Evolutionary conservation across 2,113 vertebrate genomes (phyloP).

Genomic region (Xiphophorus hellerii): DNA sequence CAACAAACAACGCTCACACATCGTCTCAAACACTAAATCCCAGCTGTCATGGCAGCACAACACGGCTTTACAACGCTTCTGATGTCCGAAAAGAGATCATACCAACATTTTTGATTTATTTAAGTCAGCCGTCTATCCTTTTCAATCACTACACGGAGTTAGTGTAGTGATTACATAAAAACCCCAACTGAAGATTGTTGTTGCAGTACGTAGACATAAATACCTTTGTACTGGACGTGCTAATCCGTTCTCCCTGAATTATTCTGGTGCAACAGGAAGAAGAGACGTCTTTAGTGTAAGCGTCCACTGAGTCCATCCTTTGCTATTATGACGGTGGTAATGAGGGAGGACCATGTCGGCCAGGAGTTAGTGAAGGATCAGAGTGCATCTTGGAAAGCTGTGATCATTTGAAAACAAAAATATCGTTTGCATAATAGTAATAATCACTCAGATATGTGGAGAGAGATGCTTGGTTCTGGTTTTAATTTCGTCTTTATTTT

Average conservation of each 20-base stretch:
- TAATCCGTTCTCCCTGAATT: conserved; percentile 52
- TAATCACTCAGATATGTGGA: neutral
- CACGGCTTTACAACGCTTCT: too few species aligned
- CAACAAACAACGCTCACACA: too few species aligned
- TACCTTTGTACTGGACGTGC: too few species aligned
- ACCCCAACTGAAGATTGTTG: too few species aligned
- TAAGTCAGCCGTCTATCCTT: too few species aligned
- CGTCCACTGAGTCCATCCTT: conserved; percentile 60
- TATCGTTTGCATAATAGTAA: neutral
- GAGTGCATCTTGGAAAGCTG: neutral
- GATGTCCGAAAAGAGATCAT: too few species aligned
- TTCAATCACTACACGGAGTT: too few species aligned
- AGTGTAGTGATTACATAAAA: too few species aligned
- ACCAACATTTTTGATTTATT: too few species aligned
- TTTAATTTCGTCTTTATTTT: neutral
- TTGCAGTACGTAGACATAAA: too few species aligned
- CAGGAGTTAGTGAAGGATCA: conserved; percentile 23
- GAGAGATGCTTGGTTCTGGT: neutral
- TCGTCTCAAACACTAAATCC: too few species aligned
- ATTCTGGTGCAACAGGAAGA: conserved; percentile 50
- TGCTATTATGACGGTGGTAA: conserved; percentile 61
- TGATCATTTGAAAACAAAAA: neutral
- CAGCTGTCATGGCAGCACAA: too few species aligned
- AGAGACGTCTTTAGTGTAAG: conserved; percentile 74
- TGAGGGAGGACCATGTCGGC: conserved; percentile 48